These are phyloP conservation scores for Atrichornis clamosus DNA, from an alignment of 2,113 vertebrate species.

Conservation along the genomic window DNA sequence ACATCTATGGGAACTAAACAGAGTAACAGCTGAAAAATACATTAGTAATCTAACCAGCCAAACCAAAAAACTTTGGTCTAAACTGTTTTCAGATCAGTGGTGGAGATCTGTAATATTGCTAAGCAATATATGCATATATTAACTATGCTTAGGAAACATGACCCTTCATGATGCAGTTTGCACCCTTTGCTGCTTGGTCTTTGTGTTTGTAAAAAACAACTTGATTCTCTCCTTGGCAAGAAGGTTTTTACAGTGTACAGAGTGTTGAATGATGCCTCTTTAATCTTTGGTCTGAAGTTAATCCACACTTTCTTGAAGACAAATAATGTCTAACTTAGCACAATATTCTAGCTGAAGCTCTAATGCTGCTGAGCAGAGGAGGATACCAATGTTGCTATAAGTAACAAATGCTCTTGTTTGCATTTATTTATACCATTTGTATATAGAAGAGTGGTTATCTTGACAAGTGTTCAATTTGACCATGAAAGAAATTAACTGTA, in stretches of 20 bases:
- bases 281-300: neutral
- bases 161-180: neutral
- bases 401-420: neutral
- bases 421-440: neutral
- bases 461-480: neutral
- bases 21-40: neutral
- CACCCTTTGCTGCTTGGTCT: neutral
- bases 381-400: neutral
- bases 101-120: neutral
- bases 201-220: neutral
- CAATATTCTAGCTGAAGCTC: neutral
- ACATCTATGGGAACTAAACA: neutral
- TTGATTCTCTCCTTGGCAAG: neutral
- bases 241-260: neutral
- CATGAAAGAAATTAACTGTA: neutral
- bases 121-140: neutral
- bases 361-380: neutral
- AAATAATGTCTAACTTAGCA: neutral
- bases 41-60: neutral
- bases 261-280: neutral
- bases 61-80: neutral
- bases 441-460: neutral
- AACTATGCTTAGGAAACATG: neutral
- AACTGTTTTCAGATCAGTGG: neutral
- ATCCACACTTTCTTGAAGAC: neutral